phyloP scores from a whole-genome alignment of 2,113 vertebrate species.

The Garra rufa region DNA sequence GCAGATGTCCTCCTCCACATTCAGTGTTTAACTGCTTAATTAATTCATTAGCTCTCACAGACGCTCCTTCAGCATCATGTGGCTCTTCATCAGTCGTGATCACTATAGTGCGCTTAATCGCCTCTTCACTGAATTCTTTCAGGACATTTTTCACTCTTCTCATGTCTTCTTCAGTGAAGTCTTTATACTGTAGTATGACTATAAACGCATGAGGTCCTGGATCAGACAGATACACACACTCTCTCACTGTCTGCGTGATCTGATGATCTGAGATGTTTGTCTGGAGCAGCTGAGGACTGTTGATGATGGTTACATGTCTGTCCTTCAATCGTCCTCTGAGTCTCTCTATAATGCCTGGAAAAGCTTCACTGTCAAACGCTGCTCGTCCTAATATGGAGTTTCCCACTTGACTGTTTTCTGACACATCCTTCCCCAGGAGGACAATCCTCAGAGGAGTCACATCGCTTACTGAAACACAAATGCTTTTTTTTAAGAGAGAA shows the following conservation, averaged over 20 bases:
- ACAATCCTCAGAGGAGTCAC: conserved; percentile 9
- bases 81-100: too few species aligned
- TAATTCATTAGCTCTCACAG: too few species aligned
- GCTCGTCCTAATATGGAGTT: too few species aligned
- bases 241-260: background rate
- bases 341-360: background rate
- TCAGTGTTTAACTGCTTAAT: too few species aligned
- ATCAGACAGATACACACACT: background rate
- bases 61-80: too few species aligned
- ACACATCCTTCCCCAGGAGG: background rate
- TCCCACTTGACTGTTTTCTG: background rate
- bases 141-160: too few species aligned
- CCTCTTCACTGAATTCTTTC: too few species aligned
- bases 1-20: too few species aligned
- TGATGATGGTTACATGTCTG: conserved; percentile 16
- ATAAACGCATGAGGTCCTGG: background rate
- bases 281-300: conserved; percentile 29
- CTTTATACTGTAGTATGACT: background rate
- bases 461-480: too few species aligned
- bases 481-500: too few species aligned
- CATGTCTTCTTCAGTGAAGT: background rate
- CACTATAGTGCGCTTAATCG: too few species aligned
- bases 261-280: background rate
- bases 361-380: background rate
- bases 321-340: background rate